Evolutionary conservation across 2,797 vertebrate genomes (phyloP).

Genomic region (Denticeps clupeoides): DNA sequence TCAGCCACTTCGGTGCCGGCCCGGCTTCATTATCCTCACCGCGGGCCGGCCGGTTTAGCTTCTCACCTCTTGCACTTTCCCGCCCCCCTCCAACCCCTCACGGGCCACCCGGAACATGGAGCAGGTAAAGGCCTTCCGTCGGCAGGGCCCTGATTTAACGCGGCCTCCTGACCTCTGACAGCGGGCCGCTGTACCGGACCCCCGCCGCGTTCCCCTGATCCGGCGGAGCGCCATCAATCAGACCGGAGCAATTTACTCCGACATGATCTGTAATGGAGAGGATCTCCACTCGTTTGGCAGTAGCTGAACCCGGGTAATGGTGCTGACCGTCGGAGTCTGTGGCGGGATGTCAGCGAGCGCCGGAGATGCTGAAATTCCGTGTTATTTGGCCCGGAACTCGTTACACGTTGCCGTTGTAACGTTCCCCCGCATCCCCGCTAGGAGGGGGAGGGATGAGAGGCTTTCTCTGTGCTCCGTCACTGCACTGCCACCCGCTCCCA

Average conservation of each 20-base stretch:
- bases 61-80: conserved; percentile 32
- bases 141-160: conserved; percentile 15
- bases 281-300: conserved; percentile 1
- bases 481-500: conserved; percentile 23
- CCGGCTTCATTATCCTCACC: conserved; percentile 30
- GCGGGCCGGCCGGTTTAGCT: conserved; percentile 19
- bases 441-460: no score
- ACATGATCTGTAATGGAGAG: conserved; percentile 2
- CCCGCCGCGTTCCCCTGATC: no score
- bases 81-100: neutral
- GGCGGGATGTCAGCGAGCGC: neutral
- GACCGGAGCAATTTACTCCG: neutral
- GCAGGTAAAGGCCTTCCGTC: neutral
- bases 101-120: neutral
- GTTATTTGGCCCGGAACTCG: no score
- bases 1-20: neutral
- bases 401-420: no score
- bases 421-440: no score
- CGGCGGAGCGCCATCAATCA: no score
- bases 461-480: neutral
- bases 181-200: no score
- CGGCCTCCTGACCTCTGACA: conserved; percentile 10
- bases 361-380: neutral
- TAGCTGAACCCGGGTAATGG: neutral
- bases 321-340: neutral